phyloP scores from a whole-genome alignment of 2,888 invertebrate species.

The Apamea epomidion region DNA sequence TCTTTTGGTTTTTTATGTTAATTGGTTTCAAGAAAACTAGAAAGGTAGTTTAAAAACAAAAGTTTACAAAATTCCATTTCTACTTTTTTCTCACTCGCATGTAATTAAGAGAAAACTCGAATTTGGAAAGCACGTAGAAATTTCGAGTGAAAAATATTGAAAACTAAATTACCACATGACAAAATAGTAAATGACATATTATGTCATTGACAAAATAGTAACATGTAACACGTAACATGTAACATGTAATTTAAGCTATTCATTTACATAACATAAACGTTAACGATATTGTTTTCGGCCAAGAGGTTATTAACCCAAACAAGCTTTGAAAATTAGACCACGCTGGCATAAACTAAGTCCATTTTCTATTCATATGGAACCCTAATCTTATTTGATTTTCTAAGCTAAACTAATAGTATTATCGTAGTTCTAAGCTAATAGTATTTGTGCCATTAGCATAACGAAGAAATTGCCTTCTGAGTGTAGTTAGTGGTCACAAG shows the following conservation, averaged over 20 bases:
- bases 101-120: neutral
- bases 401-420: neutral
- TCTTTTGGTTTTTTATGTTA: neutral
- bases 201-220: no score
- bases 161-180: neutral
- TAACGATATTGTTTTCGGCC: neutral
- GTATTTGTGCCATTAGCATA: no score
- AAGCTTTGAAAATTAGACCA: neutral
- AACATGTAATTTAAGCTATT: no score
- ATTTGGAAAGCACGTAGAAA: neutral
- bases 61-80: no score
- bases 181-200: neutral
- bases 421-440: neutral
- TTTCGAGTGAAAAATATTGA: neutral
- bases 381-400: no score
- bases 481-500: neutral
- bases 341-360: neutral
- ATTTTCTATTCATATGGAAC: neutral
- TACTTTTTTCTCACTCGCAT: neutral
- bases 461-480: no score
- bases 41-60: neutral
- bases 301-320: slow-evolving; percentile 11
- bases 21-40: neutral
- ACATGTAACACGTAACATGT: no score
- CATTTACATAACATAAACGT: neutral